Evolutionary conservation across 2,888 invertebrate species (phyloP).

Genomic region (Aquatica leii): DNA sequence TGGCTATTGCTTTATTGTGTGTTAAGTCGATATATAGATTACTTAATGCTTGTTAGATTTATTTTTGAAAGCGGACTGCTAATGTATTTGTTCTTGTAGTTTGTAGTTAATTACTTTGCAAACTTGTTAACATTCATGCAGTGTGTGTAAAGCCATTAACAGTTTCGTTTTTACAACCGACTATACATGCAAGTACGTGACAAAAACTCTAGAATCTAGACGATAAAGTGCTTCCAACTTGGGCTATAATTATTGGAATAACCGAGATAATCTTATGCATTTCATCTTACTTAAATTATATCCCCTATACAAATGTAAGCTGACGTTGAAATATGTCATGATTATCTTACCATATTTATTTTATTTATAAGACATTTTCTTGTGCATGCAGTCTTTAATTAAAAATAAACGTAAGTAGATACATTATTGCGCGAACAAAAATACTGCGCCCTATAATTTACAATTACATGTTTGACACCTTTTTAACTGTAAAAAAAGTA

Average conservation of each 20-base stretch:
- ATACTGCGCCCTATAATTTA: too few relatives aligned
- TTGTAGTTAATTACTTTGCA: conserved; percentile 51
- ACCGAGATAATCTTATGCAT: conserved; percentile 23
- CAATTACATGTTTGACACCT: too few relatives aligned
- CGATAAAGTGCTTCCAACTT: conserved; percentile 39
- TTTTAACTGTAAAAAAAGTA: too few relatives aligned
- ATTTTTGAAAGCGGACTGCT: conserved; percentile 24
- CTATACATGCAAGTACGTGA: conserved; percentile 40
- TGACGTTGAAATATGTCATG: conserved; percentile 17
- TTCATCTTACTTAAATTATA: conserved; percentile 21
- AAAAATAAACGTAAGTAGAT: too few relatives aligned
- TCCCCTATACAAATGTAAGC: neutral
- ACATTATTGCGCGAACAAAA: too few relatives aligned
- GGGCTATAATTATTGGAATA: conserved; percentile 38
- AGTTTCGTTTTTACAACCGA: conserved; percentile 55
- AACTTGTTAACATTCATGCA: conserved; percentile 57
- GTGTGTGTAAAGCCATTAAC: conserved; percentile 58
- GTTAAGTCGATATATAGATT: too few relatives aligned
- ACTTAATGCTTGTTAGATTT: too few relatives aligned
- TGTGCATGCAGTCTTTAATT: too few relatives aligned
- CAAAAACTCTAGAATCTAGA: conserved; percentile 40
- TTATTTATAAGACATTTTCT: conserved; percentile 9
- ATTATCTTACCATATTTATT: conserved; percentile 11
- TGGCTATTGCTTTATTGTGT: too few relatives aligned
- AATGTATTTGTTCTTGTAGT: conserved; percentile 39